Base-by-base conservation (phyloP, 2,797 vertebrate genomes). In the Synaphobranchus kaupii region DNA sequence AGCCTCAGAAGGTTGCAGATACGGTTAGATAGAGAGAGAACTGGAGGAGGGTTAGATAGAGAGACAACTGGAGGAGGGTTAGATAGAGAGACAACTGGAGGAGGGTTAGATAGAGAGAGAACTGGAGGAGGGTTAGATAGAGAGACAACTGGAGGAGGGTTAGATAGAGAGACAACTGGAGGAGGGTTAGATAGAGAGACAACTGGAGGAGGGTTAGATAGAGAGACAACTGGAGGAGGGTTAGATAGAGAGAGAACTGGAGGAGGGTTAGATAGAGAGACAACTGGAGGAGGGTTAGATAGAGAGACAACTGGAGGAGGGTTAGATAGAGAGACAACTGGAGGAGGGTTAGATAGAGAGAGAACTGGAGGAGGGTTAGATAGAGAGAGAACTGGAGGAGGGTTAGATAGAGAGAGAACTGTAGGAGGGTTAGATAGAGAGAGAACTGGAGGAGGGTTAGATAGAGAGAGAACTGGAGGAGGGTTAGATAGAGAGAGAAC, bases 341-440 rank as follows among this genome's bases (percentile, higher is more conserved):
- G n/a, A n/a, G n/a, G n/a, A n/a, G n/a, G n/a, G n/a, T n/a, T n/a
- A 84, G 81, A 68, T 12, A 28, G 39, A 50, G 39, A 84, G 73
- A 84, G 88, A 86, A 88, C n/a, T n/a, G n/a, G n/a, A n/a, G n/a
- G n/a, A n/a, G n/a, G n/a, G n/a, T n/a, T n/a, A 84, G 81, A 68
- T 12, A 28, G 39, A 50, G 39, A 84, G 73, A 84, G 88, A 86
- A 88, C n/a, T n/a, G n/a, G n/a, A n/a, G n/a, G n/a, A n/a, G n/a
- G n/a, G n/a, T n/a, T n/a, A 84, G 81, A 68, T 12, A 28, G 39
- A 50, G 39, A 84, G 73, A 84, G 88, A 86, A 88, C n/a, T n/a
- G n/a, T n/a, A n/a, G n/a, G n/a, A n/a, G n/a, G 34, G 28, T n/a
- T 78, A 60, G 44, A 85, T 80, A 84, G 56, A 84, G 56, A 84